Evolutionary conservation across 2,797 vertebrate species (phyloP), one percentile per base, ranked within the genome.

Genomic region (Loriculus beryllinus): DNA sequence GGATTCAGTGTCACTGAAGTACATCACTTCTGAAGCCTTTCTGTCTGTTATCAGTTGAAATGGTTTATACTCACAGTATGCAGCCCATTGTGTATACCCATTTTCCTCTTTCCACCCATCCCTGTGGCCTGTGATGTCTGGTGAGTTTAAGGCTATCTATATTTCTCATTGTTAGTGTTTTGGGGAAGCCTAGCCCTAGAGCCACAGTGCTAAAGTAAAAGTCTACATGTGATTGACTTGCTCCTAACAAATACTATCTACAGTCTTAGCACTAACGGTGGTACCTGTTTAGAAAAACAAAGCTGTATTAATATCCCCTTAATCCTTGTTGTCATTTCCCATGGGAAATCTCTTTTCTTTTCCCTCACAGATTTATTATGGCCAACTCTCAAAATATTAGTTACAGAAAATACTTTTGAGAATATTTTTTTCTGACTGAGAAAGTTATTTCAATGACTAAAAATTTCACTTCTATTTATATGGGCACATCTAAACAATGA

Each of bases 1-100:
- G 54, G 67, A 94, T 88, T 88, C 72, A 92, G 68, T 76, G 74
- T 59, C 74, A 37, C 63, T 43, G 59, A 86, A 82, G 77, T 72
- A 65, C 47, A 45, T 94, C 25, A 59, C 29, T 88, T 86, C 52
- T 82, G 72, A 90, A 88, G 23, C 23, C 39, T 90, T 93, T 68
- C 69, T 82, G 39, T 86, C 74, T 86, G 26, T 42, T 93, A 75
- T 39, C 69, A 39, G 52, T 69, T 84, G n/a, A 82, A 93, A 84
- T 72, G 22, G 92, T 95, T 93, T 94, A 79, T 54, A 88, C 35
- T 15, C 35, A 25, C 11, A 40, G 20, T 39, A 49, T 78, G 86
- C 62, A 67, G 48, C n/a, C 26, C 65, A 81, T 5, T 22, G 23
- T 22, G 14, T 52, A 29, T n/a, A 93, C 87, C 39, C n/a, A 26